Evolutionary conservation across 2,888 invertebrate genomes (phyloP), one percentile per base, ranked within the genome.

Genomic region (Hirtodrosophila cameraria): DNA sequence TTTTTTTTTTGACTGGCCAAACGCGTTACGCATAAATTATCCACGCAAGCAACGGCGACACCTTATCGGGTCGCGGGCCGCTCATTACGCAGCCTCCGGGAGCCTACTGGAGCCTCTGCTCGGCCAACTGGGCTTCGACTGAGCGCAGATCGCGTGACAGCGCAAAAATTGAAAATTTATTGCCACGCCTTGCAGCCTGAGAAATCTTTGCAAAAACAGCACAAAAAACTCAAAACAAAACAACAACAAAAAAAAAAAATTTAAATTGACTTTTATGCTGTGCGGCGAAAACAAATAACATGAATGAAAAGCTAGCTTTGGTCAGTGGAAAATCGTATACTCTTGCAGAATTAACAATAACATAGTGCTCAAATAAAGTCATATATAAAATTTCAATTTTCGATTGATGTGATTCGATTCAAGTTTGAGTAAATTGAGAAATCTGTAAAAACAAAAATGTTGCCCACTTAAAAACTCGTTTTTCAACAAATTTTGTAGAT

Each of bases 1-100:
- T 39, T 33, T 11, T 55, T 42, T 46, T 55, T 41, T 45, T 30
- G 25, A 50, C 45, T 41, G 64, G 62, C 43, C 82, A 64, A 77
- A 81, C 85, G 79, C 79, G 82, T 77, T 74, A 66, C 70, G 82
- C 82, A 82, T 85, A 82, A 82, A 85, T 85, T 85, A 80, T 73
- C 62, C 61, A 64, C 58, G 60, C 28, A 58, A n/a, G 49, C 55
- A 53, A 73, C 53, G 64, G 69, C 75, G 75, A 78, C 80, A 81
- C 84, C 84, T 81, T 81, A 81, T 84, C 84, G 70, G 52, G 46
- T 50, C 64, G 62, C 70, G 58, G 60, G 46, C 57, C 70, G 63
- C 80, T 83, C 81, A 78, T 80, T 80, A 80, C 73, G 70, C 73
- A 60, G 75, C 66, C 80, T 52, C 58, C 50, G 64, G 55, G 46